Conservation (phyloP, 1,140 invertebrate species). For the Telenomus remus region DNA sequence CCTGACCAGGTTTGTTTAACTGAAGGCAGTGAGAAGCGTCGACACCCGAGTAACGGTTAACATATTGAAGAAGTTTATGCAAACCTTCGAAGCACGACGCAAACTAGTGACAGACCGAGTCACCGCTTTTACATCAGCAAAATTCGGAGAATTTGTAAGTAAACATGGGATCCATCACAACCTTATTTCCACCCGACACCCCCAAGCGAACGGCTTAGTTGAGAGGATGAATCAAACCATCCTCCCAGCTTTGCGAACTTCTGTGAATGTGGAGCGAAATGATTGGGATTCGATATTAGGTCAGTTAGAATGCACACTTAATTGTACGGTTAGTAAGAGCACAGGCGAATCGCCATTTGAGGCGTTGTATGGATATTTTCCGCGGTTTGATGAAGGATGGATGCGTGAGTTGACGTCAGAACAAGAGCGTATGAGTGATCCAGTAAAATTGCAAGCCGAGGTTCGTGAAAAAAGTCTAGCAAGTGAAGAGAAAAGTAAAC, state of each 20-base stretch:
- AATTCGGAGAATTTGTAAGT: slow-evolving; percentile 29
- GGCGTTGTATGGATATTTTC: too few species aligned
- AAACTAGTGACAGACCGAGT: slow-evolving; percentile 54
- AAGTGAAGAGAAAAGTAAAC: too few species aligned
- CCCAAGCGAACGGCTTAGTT: slow-evolving; percentile 59
- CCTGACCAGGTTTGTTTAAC: slow-evolving; percentile 5
- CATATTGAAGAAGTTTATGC: not conserved
- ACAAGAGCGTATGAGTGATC: too few species aligned
- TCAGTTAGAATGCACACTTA: slow-evolving; percentile 9
- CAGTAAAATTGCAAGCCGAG: too few species aligned
- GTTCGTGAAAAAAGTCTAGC: too few species aligned
- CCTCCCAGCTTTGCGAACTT: slow-evolving; percentile 16
- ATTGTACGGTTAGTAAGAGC: too few species aligned
- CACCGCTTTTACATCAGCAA: slow-evolving; percentile 53
- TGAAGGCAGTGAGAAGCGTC: slow-evolving; percentile 10
- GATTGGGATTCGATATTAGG: slow-evolving; percentile 20
- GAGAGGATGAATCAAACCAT: slow-evolving; percentile 48
- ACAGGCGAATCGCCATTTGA: too few species aligned
- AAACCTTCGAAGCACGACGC: slow-evolving; percentile 20
- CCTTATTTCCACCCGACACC: slow-evolving; percentile 57
- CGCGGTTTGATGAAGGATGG: too few species aligned
- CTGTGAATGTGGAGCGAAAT: slow-evolving; percentile 9
- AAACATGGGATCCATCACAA: slow-evolving; percentile 52
- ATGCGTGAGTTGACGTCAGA: too few species aligned
- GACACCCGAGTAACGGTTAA: slow-evolving; percentile 10